phyloP scores from a whole-genome alignment of 2,113 vertebrate species.

The Agelaius phoeniceus region DNA sequence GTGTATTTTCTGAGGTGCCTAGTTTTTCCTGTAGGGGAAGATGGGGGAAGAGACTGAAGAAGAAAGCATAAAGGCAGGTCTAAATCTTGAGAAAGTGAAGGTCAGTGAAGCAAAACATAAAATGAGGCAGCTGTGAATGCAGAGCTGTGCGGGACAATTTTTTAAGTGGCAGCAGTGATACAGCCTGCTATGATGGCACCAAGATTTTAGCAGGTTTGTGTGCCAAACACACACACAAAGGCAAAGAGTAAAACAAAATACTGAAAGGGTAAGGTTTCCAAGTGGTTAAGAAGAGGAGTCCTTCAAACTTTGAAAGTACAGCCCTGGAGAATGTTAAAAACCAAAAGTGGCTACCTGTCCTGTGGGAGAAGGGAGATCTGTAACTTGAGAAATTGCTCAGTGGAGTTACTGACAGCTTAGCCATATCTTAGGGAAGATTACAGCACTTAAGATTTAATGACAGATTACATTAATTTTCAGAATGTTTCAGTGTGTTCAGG shows the following conservation, averaged over 20 bases:
- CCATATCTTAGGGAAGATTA: not conserved
- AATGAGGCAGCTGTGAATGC: accelerated
- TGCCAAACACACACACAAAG: not conserved
- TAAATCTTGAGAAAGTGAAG: not conserved
- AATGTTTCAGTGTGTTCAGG: not conserved
- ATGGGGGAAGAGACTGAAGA: not conserved
- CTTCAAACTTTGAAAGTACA: not conserved
- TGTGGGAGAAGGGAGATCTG: not conserved
- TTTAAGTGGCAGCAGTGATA: not conserved
- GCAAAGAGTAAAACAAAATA: not conserved
- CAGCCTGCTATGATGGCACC: not conserved
- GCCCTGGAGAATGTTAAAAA: not conserved
- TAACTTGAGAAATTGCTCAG: not conserved
- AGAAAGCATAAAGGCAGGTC: not conserved
- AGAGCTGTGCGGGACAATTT: not conserved
- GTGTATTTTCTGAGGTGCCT: not conserved
- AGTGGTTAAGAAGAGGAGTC: not conserved
- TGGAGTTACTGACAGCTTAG: not conserved
- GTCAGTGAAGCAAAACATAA: not conserved
- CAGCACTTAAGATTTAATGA: not conserved
- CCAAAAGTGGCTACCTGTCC: not conserved
- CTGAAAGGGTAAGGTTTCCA: not conserved
- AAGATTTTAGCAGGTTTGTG: not conserved
- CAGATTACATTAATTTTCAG: not conserved
- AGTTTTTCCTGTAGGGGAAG: not conserved